Base-by-base conservation (phyloP, 1,140 invertebrate genomes). In the Hetaerina americana region DNA sequence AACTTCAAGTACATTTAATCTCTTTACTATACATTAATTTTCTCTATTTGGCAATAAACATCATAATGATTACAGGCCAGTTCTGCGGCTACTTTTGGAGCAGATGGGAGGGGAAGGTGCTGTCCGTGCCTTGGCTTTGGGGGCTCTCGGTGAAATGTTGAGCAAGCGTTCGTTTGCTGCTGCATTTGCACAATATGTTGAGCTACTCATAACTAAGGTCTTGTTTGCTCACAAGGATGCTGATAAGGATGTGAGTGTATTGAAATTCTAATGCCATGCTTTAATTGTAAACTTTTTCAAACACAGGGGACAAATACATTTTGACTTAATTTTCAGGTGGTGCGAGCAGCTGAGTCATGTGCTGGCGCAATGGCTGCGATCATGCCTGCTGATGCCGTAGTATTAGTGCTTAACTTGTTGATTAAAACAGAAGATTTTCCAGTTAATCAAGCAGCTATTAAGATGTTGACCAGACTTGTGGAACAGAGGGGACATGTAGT, bases 391-490 rank as follows among this genome's bases (percentile, higher is more conserved):
- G 86, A 90, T 75, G 82, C 86, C 71, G 86, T 88, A 72, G 85
- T 91, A 27, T 82, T 87, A 69, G 83, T 90, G 27, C 80, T 91
- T 0, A 88, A 90, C 74, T 92, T 94, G 1, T 87, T 97, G 71
- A 94, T 97, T 74, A 88, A 89, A 26, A 94, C 93, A 5, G 90
- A 89, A 76, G 87, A 90, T 27, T 94, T 87, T 83, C 94, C 95
- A 0, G 86, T 91, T 73, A 94, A 94, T 78, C 86, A 95, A 78
- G 94, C 92, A 74, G 94, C 94, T 67, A 91, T 98, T 26, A 97
- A 97, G 84, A 93, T 96, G 85, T 84, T 97, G 70, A 92, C 91
- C 0, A 93, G 94, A 81, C 86, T 96, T 22, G 87, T 92, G 28
- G 89, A 92, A 78, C 85, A 88, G 67, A 84, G 89, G 75, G 85